Base-by-base conservation (phyloP, 2,113 vertebrate genomes). In the Hyla sarda region DNA sequence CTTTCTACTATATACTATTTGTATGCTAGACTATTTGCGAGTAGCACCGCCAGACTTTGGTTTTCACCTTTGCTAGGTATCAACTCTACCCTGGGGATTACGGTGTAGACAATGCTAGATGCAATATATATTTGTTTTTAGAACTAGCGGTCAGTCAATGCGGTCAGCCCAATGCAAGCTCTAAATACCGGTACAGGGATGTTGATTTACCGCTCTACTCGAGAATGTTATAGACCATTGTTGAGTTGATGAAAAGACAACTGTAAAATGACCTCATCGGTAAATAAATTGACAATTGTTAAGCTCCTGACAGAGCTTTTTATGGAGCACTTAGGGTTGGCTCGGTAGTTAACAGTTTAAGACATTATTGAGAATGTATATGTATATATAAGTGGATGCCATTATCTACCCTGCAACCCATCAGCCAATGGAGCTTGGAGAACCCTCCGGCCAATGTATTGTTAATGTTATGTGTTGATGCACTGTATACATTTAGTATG, bases 301-400 rank as follows among this genome's bases (percentile, higher is more conserved):
- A 41, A 62, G 54, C 77, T n/a, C 77, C 34, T 25, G 32, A 58
- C 54, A 37, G 77, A 12, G 73, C 32, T 65, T 62, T 81, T 81
- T 47, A 81, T 81, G 78, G 56, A 47, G 78, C 78, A 81, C 78
- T 81, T 81, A 81, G 58, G 58, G 60, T 60, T 62, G 37, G 78
- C 54, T 81, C 58, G 45, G 41, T 19, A 23, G 78, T 62, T n/a
- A 30, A 47, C 37, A 2, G 8, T 12, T 25, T 28, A n/a, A 81
- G 56, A 81, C 58, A 81, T 62, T 16, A 81, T 41, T 13, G 78
- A 58, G 23, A 62, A 41, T 54, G 56, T 58, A 50, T 76, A 48
- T 54, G 74, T 30, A 77, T 77, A 34, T 50, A 32, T 77, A 77
- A 52, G 74, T 52, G 16, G 11, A 60, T 65, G 34, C 12, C 4